Conservation (phyloP, 2,888 invertebrate genomes). For the Onchidella celtica region DNA sequence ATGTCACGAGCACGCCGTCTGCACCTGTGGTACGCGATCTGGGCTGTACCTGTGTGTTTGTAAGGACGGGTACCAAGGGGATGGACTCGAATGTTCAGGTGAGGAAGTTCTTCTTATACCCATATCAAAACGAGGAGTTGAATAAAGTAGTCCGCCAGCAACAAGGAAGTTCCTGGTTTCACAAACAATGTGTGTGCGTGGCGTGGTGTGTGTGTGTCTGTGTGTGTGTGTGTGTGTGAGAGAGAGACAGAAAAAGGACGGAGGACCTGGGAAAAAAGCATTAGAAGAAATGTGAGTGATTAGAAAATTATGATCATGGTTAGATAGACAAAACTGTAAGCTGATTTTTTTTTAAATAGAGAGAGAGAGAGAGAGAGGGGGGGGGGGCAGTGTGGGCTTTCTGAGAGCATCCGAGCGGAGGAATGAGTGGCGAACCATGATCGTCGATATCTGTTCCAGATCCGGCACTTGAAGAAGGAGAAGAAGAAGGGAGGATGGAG, state of each 20-base stretch:
- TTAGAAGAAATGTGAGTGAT: neutral
- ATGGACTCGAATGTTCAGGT: slow-evolving; percentile 51
- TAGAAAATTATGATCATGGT: no score
- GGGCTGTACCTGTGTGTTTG: slow-evolving; percentile 67
- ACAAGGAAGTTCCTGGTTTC: no score
- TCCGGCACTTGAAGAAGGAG: no score
- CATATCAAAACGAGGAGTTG: no score
- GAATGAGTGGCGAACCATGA: no score
- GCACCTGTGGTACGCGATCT: slow-evolving; percentile 61
- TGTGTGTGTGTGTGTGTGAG: neutral
- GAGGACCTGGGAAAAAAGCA: neutral
- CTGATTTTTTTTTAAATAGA: no score
- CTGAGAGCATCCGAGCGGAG: no score
- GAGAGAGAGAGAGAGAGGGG: neutral
- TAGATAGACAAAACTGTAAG: neutral
- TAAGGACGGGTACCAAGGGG: slow-evolving; percentile 60
- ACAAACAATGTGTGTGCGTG: no score
- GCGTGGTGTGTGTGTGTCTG: slow-evolving; percentile 1
- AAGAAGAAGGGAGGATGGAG: neutral
- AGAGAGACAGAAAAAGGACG: neutral
- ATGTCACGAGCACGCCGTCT: slow-evolving; percentile 52
- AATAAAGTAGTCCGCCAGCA: no score
- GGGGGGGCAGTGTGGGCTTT: neutral
- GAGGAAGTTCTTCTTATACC: neutral
- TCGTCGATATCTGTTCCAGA: no score